A percentile compares a stretch with the other conserved stretches of the same genome.
Conservation (phyloP, 2,113 vertebrate genomes). For the Caranx ignobilis region DNA sequence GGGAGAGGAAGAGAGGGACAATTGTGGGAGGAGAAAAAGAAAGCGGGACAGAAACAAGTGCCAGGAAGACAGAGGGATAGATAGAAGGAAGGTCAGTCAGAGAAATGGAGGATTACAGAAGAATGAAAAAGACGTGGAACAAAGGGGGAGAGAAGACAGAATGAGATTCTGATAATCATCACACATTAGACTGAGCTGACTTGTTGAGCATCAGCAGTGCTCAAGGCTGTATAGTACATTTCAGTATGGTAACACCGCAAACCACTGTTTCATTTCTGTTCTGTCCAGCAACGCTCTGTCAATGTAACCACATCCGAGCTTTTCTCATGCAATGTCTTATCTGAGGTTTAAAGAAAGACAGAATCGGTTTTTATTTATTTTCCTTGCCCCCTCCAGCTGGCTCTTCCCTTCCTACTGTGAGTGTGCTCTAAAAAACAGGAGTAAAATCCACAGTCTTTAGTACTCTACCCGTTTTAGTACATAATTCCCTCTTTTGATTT, state of each 20-base stretch:
- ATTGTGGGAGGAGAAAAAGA: conserved; percentile 18
- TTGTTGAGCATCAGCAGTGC: conserved; percentile 10
- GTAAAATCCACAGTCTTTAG: background rate
- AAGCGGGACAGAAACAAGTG: conserved; percentile 12
- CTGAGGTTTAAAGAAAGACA: conserved; percentile 32
- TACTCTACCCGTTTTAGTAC: too few species aligned
- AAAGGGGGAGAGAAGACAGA: conserved; percentile 4
- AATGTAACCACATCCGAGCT: conserved; percentile 50
- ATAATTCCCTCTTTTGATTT: background rate
- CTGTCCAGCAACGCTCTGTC: conserved; percentile 9
- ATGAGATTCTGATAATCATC: conserved; percentile 15
- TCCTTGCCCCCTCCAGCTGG: too few species aligned
- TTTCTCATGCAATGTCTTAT: conserved; percentile 26
- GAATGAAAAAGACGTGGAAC: background rate
- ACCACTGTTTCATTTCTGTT: conserved; percentile 39
- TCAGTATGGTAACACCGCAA: conserved; percentile 35
- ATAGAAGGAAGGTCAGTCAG: background rate
- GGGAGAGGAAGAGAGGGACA: background rate
- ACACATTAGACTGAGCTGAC: conserved; percentile 24
- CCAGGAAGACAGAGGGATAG: background rate
- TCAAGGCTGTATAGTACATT: conserved; percentile 11
- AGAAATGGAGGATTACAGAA: background rate
- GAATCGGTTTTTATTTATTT: conserved; percentile 14
- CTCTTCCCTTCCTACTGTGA: conserved; percentile 2
- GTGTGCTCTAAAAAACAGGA: conserved; percentile 22